Evolutionary conservation across 2,113 vertebrate species (phyloP).

Genomic region (Balaeniceps rex): DNA sequence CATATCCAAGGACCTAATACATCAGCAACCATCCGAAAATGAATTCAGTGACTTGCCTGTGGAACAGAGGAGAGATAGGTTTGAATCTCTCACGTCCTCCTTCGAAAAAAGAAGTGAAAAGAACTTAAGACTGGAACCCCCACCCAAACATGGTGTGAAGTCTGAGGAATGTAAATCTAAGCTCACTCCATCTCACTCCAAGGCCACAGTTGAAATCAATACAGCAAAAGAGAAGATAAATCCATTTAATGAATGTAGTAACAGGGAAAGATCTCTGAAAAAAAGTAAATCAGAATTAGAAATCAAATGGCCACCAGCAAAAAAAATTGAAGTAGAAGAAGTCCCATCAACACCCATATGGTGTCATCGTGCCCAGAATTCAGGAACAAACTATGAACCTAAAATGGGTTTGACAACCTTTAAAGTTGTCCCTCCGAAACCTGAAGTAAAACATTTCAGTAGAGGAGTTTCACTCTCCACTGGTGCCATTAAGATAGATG

Average conservation of each 20-base stretch:
- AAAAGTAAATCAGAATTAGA: neutral
- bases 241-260: neutral
- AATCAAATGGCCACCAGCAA: neutral
- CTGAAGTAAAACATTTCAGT: slow-evolving; percentile 63
- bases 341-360: slow-evolving; percentile 2
- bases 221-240: neutral
- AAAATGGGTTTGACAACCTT: slow-evolving; percentile 90
- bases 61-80: neutral
- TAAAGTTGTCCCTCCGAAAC: slow-evolving; percentile 88
- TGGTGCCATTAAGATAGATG: slow-evolving; percentile 92
- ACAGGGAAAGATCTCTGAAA: neutral
- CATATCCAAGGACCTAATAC: neutral
- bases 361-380: slow-evolving; percentile 54
- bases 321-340: neutral
- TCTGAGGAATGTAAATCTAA: neutral
- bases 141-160: neutral
- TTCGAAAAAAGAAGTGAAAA: neutral
- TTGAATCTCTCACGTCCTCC: neutral
- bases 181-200: neutral
- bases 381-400: slow-evolving; percentile 70
- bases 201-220: neutral
- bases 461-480: slow-evolving; percentile 64
- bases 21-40: neutral
- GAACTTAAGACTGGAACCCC: neutral
- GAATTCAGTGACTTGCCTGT: neutral